Percentiles rank a stretch among this genome's conserved stretches.
Evolutionary conservation across 2,797 vertebrate genomes (phyloP).

Genomic region (Gymnocypris eckloni): DNA sequence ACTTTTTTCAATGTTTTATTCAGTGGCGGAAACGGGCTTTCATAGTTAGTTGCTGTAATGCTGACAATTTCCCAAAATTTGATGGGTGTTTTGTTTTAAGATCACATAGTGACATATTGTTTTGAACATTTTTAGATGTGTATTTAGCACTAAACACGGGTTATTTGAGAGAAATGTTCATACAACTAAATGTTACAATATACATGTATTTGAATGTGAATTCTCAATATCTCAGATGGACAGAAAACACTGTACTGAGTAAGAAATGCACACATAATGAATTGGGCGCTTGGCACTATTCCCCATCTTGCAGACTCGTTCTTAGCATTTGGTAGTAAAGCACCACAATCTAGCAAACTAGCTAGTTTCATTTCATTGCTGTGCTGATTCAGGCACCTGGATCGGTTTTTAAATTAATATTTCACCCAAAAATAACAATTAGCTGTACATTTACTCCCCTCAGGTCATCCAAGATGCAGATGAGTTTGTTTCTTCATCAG

Average conservation of each 20-base stretch:
- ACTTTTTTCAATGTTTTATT: no score
- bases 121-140: background rate
- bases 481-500: no score
- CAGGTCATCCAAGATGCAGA: no score
- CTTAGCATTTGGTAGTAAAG: background rate
- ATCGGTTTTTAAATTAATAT: background rate
- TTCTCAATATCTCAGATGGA: background rate
- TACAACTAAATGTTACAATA: background rate
- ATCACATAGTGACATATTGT: background rate
- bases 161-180: background rate
- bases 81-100: background rate
- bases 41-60: background rate
- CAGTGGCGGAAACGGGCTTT: no score
- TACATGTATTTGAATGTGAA: background rate
- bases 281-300: background rate
- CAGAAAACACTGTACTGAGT: background rate
- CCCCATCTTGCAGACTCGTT: background rate
- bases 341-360: background rate
- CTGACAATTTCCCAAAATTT: background rate
- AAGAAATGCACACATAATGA: background rate
- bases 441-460: no score
- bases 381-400: background rate
- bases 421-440: no score
- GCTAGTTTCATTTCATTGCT: background rate
- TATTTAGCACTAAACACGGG: background rate